Base-by-base conservation (phyloP, 2,888 invertebrate genomes). In the Anodontia alba region DNA sequence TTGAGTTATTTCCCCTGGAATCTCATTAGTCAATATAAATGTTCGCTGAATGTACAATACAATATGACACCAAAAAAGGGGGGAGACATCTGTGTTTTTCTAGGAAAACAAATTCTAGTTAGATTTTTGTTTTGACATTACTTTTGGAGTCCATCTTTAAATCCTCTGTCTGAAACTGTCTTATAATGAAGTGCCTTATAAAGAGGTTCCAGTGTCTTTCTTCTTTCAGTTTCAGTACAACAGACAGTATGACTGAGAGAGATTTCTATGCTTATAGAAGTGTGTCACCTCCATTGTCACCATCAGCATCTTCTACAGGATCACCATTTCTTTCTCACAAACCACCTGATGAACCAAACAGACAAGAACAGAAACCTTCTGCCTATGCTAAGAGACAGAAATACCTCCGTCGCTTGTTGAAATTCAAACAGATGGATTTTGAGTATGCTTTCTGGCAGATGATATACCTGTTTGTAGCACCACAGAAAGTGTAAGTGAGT, bases 391-490 rank as follows among this genome's bases (percentile, higher is more conserved):
- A 98, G 77, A 83, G 94, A 84, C 90, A 91, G 54, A 94, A 93
- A 83, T 94, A 98, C 95, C 95, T 98, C 73, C 95, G 97, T 87
- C 96, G 93, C 23, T 79, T 94, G 31, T 89, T 94, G 80, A 97
- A 98, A 95, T 98, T 98, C 93, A 96, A 97, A 92, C 99, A 99
- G 95, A 99, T 99, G 99, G 99, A 99, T 95, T 99, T 99, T 95
- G 99, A 99, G 94, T 99, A 98, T 95, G 99, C 99, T 0, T 95
- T 97, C n/a, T 99, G 99, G 99, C 99, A 99, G 96, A 99, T 99
- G 98, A 95, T 99, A 0, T 99, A 99, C 94, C 95, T 99, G 84
- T 97, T 99, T 93, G 96, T 97, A 77, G 96, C 98, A 0, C 99
- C 99, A 23, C 99, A 99, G 93, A 99, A 98, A 96, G 98, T 99